These are phyloP conservation scores for Heliconius hermathena DNA, from an alignment of 1,140 invertebrate species.

Conservation along the genomic window DNA sequence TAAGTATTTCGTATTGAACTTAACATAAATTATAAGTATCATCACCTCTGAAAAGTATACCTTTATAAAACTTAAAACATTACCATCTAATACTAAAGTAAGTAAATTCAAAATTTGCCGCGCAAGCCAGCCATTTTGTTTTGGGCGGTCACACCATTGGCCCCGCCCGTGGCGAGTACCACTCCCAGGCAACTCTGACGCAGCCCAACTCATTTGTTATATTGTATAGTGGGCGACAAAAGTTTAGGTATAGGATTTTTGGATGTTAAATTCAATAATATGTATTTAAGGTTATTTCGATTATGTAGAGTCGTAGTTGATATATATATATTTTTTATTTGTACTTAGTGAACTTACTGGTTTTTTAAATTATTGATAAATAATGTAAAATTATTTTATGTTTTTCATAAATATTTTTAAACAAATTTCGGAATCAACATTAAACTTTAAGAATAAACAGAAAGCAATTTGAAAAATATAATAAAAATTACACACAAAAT, in stretches of 20 bases:
- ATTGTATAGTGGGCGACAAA: conserved; percentile 68
- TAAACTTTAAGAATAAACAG: background rate
- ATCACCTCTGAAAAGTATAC: too few species aligned
- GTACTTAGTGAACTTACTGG: background rate
- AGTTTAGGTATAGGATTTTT: conserved; percentile 38
- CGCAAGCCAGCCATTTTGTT: conserved; percentile 77
- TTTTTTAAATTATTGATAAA: background rate
- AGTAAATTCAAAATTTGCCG: conserved; percentile 73
- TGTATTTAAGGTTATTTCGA: background rate
- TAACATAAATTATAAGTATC: too few species aligned
- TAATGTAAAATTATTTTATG: background rate
- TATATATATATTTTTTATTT: too few species aligned
- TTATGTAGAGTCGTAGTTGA: too few species aligned
- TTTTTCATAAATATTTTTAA: background rate
- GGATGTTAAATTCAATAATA: background rate
- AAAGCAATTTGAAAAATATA: too few species aligned
- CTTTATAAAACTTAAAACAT: background rate
- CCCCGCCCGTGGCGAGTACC: conserved; percentile 62
- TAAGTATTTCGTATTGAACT: too few species aligned
- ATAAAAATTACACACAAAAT: too few species aligned
- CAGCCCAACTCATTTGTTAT: conserved; percentile 81
- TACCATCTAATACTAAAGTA: conserved; percentile 17
- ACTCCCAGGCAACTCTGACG: conserved; percentile 73
- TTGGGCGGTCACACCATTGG: conserved; percentile 66
- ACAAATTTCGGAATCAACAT: background rate